Percentiles rank a stretch among this genome's conserved stretches.
Evolutionary conservation across 2,113 vertebrate genomes (phyloP).

Genomic region (Zosterops borbonicus): DNA sequence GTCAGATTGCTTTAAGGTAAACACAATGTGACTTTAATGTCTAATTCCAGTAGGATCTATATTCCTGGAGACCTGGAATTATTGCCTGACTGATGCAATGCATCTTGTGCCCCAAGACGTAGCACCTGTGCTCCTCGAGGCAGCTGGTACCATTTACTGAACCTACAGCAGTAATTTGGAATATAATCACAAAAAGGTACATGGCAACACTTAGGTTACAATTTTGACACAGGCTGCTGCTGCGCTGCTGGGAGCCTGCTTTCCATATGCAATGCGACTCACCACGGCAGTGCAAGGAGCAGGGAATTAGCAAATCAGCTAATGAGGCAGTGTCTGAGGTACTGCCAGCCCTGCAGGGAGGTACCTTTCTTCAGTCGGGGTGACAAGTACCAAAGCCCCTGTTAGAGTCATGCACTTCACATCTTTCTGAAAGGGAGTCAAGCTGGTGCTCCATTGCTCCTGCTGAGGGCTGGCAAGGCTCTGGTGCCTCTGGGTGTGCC

Average conservation of each 20-base stretch:
- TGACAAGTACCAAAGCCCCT: not conserved
- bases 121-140: not conserved
- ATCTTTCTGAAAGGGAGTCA: not conserved
- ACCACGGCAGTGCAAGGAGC: not conserved
- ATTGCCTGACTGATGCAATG: not conserved
- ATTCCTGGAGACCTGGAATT: not conserved
- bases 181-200: not conserved
- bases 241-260: not conserved
- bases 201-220: not conserved
- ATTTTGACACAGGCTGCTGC: not conserved
- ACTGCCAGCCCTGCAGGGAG: not conserved
- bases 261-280: fast-evolving
- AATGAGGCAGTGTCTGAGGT: not conserved
- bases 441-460: not conserved
- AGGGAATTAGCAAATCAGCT: not conserved
- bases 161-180: not conserved
- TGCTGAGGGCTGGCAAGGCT: not conserved
- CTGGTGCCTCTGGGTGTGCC: not conserved
- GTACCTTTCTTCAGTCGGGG: not conserved
- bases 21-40: not conserved
- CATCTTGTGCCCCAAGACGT: not conserved
- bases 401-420: not conserved
- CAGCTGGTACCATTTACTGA: not conserved
- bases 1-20: not conserved
- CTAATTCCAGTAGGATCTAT: not conserved